Base-by-base conservation (phyloP, 2,113 vertebrate genomes). In the Camelus dromedarius region DNA sequence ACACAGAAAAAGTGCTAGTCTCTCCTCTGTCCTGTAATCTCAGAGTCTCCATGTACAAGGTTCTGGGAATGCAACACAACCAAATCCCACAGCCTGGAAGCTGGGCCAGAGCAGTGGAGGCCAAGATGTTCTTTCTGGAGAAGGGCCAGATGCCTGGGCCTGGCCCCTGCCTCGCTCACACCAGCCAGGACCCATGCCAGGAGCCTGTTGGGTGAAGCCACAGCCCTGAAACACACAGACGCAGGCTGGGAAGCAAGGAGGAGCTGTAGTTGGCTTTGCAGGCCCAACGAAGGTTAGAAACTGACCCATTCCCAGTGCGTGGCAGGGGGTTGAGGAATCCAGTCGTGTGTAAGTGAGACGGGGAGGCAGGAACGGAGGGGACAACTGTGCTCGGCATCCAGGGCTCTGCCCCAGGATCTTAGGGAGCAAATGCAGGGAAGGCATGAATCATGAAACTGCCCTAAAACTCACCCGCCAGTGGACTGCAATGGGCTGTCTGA, bases 301-400 rank as follows among this genome's bases (percentile, higher is more conserved):
- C 11, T 14, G 15, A 84, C 8, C 5, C 50, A 42, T 54, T 42
- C 8, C 42, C 52, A 24, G 56, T 8, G 2, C 1, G 32, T 12
- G 30, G 22, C 64, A 4, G 38, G 32, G 1, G 11, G n/a, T 28
- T 5, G 28, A 82, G 77, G 58, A 50, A 91, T 28, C 48, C 64
- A 2, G 26, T 1, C 20, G 50, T 30, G 38, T 3, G 7, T 12
- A 9, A 62, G 32, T 3, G 4, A 32, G 20, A 15, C 52, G 8
- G 30, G 46, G 69, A 3, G 18, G 10, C 8, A 10, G 52, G 19
- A 38, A 14, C 1, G 19, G 32, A 50, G 10, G 6, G 30, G 20
- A 73, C 12, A 76, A 14, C 48, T 26, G 3, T 3, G 62, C 24
- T 66, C 42, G 38, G 11, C 16, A 24, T 4, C 14, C 19, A 19